Base-by-base conservation (phyloP, 92 coral and sea anemone species). In the Chrysogorgia sp. region DNA sequence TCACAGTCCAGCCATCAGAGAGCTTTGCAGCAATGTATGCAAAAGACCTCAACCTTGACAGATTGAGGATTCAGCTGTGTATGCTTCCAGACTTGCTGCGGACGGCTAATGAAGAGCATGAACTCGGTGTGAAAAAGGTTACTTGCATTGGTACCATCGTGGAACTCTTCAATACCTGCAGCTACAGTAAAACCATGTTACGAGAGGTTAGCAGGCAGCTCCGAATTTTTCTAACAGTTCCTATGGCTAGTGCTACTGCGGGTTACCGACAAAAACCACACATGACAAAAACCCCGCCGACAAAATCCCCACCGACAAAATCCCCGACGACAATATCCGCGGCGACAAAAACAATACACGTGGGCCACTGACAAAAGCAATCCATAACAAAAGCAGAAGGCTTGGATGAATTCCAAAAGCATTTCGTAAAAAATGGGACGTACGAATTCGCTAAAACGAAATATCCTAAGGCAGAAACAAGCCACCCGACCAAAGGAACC, bases 201-300 rank as follows among this genome's bases (percentile, higher is more conserved):
- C 30, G 52, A 17, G 52, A 66, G 41, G 52, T 66, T 33, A 19
- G 21, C 74, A 37, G 74, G 55, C 30, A 34, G 6, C 31, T 66
- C 10, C 26, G 74, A 37, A 23, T 34, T 66, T 33, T 37, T 66
- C 74, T 35, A 0, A 66, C 74, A 34, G 31, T 66, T 40, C 53
- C 74, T 32, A 34, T 64, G 71, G 71, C 71, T 33, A 64, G 71
- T 34, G 71, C 71, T 19, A 34, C 71, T 63, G 70, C 45, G 43
- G n/a, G n/a, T n/a, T n/a, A n/a, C n/a, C n/a, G n/a, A n/a, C n/a
- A n/a, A n/a, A n/a, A n/a, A n/a, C n/a, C n/a, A n/a, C n/a, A n/a
- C n/a, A n/a, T n/a, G n/a, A n/a, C n/a, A n/a, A n/a, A n/a, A n/a
- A n/a, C n/a, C n/a, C n/a, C n/a, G n/a, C n/a, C n/a, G n/a, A n/a